A percentile compares a stretch with the other conserved stretches of the same genome.
Conservation (phyloP, 2,888 invertebrate species). For the Zhuqinia jingwanae region DNA sequence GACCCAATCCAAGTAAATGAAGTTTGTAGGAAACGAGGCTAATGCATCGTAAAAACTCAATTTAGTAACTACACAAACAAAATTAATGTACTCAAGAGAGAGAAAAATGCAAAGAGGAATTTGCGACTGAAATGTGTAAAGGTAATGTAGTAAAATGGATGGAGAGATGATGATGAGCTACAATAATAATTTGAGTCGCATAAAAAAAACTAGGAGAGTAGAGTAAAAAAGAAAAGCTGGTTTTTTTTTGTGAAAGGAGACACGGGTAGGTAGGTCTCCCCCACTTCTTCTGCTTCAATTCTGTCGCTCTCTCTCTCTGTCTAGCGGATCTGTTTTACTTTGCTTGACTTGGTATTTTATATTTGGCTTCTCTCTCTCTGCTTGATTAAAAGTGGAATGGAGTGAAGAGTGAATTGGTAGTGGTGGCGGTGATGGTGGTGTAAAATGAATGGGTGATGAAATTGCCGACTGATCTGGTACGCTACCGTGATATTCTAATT, state of each 20-base stretch:
- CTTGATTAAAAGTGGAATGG: slow-evolving; percentile 7
- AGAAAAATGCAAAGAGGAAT: not conserved
- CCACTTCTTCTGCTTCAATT: not conserved
- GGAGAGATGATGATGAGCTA: no score
- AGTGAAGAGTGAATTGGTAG: not conserved
- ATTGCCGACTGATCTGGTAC: not conserved
- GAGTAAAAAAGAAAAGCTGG: no score
- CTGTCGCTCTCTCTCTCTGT: not conserved
- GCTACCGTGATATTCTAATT: no score
- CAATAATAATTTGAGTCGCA: no score
- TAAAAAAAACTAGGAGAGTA: no score
- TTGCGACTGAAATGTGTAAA: not conserved
- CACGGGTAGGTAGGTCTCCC: not conserved
- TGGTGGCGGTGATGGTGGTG: no score
- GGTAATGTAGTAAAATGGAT: no score
- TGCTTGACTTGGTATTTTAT: not conserved
- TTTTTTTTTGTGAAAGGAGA: not conserved
- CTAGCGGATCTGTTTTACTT: not conserved
- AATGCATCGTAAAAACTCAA: slow-evolving; percentile 49
- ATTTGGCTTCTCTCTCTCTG: no score
- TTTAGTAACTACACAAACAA: slow-evolving; percentile 7
- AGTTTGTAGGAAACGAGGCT: slow-evolving; percentile 54
- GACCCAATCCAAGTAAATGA: slow-evolving; percentile 58
- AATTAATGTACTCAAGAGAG: not conserved
- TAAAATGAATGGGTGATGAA: slow-evolving; percentile 7